These are phyloP conservation scores for Pholis gunnellus DNA, from an alignment of 2,113 vertebrate species.

Conservation along the genomic window DNA sequence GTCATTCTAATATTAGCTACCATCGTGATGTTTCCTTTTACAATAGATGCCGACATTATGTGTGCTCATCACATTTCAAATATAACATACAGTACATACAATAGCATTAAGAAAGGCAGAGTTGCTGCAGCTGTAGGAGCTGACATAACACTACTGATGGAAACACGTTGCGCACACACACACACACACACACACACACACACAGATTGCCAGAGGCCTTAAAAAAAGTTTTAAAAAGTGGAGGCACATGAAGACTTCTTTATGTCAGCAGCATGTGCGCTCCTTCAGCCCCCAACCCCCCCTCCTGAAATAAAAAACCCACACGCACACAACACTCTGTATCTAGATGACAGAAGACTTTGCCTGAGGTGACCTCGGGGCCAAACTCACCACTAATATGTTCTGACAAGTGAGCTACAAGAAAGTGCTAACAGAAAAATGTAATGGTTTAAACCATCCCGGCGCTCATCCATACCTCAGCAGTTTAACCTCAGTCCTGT, in stretches of 20 bases:
- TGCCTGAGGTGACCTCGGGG: slow-evolving; percentile 63
- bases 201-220: not conserved
- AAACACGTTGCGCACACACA: not conserved
- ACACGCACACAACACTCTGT: slow-evolving; percentile 2
- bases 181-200: not conserved
- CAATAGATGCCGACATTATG: not conserved
- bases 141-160: slow-evolving; percentile 27
- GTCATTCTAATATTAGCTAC: not conserved
- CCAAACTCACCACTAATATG: slow-evolving; percentile 61
- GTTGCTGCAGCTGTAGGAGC: slow-evolving; percentile 2
- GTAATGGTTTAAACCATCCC: slow-evolving; percentile 46
- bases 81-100: not conserved
- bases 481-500: slow-evolving; percentile 52
- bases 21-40: not conserved
- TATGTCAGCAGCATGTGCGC: slow-evolving; percentile 52
- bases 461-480: slow-evolving; percentile 55
- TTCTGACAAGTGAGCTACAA: slow-evolving; percentile 72
- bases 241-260: slow-evolving; percentile 43
- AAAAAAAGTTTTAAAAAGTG: slow-evolving; percentile 6
- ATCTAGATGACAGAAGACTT: slow-evolving; percentile 66
- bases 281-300: slow-evolving; percentile 18
- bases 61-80: not conserved
- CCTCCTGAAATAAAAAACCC: slow-evolving; percentile 3
- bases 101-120: not conserved
- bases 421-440: slow-evolving; percentile 69